phyloP scores from a whole-genome alignment of 2,888 invertebrate genomes.

The Heterodera filipjevi region DNA sequence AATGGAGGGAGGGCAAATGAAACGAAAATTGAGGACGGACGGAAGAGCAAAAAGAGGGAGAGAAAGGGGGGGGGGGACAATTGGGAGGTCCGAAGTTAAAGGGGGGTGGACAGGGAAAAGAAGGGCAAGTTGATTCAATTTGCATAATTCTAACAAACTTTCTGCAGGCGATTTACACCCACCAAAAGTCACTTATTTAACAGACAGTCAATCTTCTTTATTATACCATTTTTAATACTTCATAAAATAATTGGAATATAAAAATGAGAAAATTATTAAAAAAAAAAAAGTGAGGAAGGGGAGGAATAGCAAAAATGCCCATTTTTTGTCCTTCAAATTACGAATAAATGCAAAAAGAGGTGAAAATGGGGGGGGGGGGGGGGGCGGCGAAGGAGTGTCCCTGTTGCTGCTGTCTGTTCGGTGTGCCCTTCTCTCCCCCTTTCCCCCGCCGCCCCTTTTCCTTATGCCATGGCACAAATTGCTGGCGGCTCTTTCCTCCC shows the following conservation, averaged over 20 bases:
- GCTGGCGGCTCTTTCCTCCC: not conserved
- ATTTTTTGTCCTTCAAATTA: too few relatives aligned
- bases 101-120: not conserved
- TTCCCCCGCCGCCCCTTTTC: not conserved
- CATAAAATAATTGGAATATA: too few relatives aligned
- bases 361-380: too few relatives aligned
- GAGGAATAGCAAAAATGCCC: too few relatives aligned
- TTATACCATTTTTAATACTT: too few relatives aligned
- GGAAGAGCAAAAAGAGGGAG: not conserved
- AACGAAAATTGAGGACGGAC: not conserved
- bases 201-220: not conserved
- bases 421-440: not conserved
- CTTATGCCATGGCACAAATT: not conserved
- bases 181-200: too few relatives aligned
- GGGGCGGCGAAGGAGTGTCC: too few relatives aligned
- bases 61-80: not conserved
- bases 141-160: conserved; percentile 3
- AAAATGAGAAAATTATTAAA: too few relatives aligned
- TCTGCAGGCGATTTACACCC: not conserved
- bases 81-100: not conserved
- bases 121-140: not conserved
- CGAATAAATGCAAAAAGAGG: too few relatives aligned
- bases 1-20: not conserved
- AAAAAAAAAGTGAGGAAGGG: too few relatives aligned
- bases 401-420: not conserved